Evolutionary conservation across 2,888 invertebrate genomes (phyloP).

Genomic region (Thalpophila matura): DNA sequence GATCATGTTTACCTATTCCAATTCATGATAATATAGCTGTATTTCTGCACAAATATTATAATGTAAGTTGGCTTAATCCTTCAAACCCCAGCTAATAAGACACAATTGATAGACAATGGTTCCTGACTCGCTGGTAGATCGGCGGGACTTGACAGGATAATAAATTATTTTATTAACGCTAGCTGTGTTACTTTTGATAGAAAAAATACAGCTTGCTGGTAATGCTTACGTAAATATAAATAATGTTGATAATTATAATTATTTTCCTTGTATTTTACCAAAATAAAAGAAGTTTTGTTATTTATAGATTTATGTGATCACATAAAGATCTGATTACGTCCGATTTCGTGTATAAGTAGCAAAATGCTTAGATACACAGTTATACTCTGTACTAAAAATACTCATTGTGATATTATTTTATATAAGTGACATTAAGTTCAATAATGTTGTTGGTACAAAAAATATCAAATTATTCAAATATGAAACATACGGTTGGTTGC

Average conservation of each 20-base stretch:
- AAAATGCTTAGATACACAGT: conserved; percentile 43
- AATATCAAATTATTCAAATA: conserved; percentile 13
- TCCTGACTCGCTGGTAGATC: too few relatives aligned
- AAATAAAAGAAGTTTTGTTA: conserved; percentile 11
- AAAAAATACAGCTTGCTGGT: conserved; percentile 17
- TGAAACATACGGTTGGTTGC: too few relatives aligned
- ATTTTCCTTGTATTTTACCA: conserved; percentile 16
- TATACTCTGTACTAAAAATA: conserved; percentile 45
- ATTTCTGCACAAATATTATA: conserved; percentile 24
- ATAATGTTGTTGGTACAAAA: conserved; percentile 54
- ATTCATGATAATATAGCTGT: conserved; percentile 6
- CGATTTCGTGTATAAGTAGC: conserved; percentile 37
- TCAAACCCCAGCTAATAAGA: too few relatives aligned
- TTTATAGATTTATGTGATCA: conserved; percentile 26
- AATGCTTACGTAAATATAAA: conserved; percentile 12
- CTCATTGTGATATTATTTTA: conserved; percentile 63
- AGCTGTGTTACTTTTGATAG: conserved; percentile 10
- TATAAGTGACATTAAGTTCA: conserved; percentile 36
- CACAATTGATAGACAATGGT: too few relatives aligned
- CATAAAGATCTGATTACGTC: conserved; percentile 42
- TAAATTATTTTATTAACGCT: conserved; percentile 7
- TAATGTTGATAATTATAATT: conserved; percentile 17
- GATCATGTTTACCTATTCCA: conserved; percentile 1
- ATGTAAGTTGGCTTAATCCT: conserved; percentile 25
- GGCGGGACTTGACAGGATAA: too few relatives aligned